A percentile compares a stretch with the other conserved stretches of the same genome.
Evolutionary conservation across 2,113 vertebrate species (phyloP).

Genomic region (Dipodomys merriami): DNA sequence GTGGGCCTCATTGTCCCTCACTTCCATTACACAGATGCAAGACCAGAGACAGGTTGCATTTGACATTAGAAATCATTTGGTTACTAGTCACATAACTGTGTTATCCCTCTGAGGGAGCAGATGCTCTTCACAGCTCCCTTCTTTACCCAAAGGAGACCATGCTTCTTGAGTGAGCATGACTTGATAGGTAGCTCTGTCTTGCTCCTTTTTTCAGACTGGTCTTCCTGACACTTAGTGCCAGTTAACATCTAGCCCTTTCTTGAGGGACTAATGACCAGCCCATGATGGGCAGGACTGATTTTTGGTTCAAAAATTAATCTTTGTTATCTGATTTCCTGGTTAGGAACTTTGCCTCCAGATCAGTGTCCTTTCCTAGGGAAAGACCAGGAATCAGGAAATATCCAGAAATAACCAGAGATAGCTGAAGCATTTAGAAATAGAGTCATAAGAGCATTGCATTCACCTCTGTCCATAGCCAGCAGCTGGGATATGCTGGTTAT

Average conservation of each 20-base stretch:
- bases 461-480: background rate
- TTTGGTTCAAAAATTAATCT: background rate
- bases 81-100: background rate
- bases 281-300: background rate
- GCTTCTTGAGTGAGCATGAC: background rate
- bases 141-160: background rate
- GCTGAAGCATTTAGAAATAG: background rate
- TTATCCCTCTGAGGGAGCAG: background rate
- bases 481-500: rapidly evolving
- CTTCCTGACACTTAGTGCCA: background rate
- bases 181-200: background rate
- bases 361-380: background rate
- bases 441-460: background rate
- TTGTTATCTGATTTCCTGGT: background rate
- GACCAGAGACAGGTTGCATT: background rate
- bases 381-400: too few species aligned
- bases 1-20: background rate
- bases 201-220: background rate
- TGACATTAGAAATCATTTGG: background rate
- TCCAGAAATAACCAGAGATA: background rate
- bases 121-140: background rate
- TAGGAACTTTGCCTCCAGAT: background rate
- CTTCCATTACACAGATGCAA: background rate
- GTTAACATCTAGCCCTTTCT: background rate
- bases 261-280: background rate